Evolutionary conservation across 2,797 vertebrate species (phyloP), one percentile per base, ranked within the genome.

Genomic region (Lepilemur septentrionalis): DNA sequence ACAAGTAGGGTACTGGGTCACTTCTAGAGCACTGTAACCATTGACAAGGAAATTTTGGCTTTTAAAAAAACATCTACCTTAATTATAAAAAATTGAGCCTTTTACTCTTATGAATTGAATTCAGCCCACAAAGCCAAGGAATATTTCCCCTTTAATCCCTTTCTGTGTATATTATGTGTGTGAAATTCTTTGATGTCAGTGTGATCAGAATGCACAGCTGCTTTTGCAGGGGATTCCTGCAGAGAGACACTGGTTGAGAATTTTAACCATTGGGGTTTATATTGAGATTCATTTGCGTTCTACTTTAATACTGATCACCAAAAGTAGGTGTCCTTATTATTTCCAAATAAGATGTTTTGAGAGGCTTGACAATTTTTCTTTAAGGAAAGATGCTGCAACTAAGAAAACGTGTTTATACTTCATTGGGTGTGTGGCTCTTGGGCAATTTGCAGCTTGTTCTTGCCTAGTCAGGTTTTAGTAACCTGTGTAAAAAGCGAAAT

Each of bases 401-500:
- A 88, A 93, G 84, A 93, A 81, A 84, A 76, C 32, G 2, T 38
- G 7, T 86, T 89, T 57, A 43, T 81, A 22, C 38, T 92, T 91
- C 12, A 50, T 65, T 90, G 48, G 20, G 38, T 73, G 5, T 94
- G 23, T 88, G 63, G 13, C 43, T 92, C 30, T 92, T 84, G 20
- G 52, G 72, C 48, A 92, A 32, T 91, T 79, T 85, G 59, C 55
- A 81, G 67, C 61, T 91, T 91, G 46, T 92, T 95, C 61, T 85
- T 96, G 61, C 41, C 48, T 84, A n/a, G 55, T 94, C 73, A 89
- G 20, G 35, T 96, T 91, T 94, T 82, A 76, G 50, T 79, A 81
- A 80, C 93, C 43, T 57, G 50, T 92, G 63, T 17, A 78, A 80
- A 97, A 87, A 65, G 11, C 88, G 48, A 70, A 35, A 17, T 94